Evolutionary conservation across 1,140 invertebrate species (phyloP), one percentile per base, ranked within the genome.

Genomic region (Portunus trituberculatus): DNA sequence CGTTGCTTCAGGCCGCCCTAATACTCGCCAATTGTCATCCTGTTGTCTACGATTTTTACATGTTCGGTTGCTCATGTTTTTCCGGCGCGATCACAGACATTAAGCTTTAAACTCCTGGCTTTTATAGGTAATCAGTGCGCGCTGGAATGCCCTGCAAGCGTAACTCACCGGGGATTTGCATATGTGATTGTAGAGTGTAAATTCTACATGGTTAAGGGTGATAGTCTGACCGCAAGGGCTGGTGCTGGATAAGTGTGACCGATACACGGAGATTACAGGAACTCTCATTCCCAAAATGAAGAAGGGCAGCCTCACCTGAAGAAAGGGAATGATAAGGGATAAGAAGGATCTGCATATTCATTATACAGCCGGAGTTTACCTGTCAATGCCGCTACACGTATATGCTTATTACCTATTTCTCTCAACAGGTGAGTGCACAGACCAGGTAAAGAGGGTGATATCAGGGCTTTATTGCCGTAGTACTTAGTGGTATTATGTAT

Each of bases 121-220:
- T 76, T 76, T 76, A 76, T 76, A 76, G 67, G 67, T 76, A 76
- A 76, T 76, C 67, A 76, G 67, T 76, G 67, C 67, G n/a, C n/a
- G 67, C 67, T 76, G 67, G 67, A 76, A 76, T 76, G 67, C 67
- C 67, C 67, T 76, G 67, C 67, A n/a, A 76, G 67, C 67, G 67
- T 76, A 76, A 76, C 67, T 76, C 67, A 76, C 67, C 67, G 20
- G 25, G 25, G n/a, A 76, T 76, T 76, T 76, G 67, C 67, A 76
- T 76, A 76, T 25, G 67, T 76, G 67, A 76, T 76, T 76, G 67
- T 76, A 76, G 67, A 76, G 67, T n/a, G 67, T 76, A 76, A 76
- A 76, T 76, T 76, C 67, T 76, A 76, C 67, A 76, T 76, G 67
- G 67, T 76, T 76, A 76, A 76, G 67, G 67, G 67, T 76, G 67